Base-by-base conservation (phyloP, 2,888 invertebrate species). In the Dioctria linearis region DNA sequence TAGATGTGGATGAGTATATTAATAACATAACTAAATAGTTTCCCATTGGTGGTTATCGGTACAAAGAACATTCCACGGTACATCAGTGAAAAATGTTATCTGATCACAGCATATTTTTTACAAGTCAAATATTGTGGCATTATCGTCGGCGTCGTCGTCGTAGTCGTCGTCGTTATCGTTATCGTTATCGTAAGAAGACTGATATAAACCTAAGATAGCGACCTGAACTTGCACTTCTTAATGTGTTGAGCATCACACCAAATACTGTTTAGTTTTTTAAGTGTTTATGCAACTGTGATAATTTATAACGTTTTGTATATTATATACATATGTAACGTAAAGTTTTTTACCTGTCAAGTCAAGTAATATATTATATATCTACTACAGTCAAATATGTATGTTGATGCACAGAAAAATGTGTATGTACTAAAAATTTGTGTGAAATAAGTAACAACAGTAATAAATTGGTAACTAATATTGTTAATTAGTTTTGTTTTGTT, bases 11-110 rank as follows among this genome's bases (percentile, higher is more conserved):
- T 13, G 63, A 76, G 8, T 76, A 25, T 49, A 37, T 76, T 63
- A 76, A 76, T 46, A 46, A 39, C 63, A 76, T 63, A 46, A 63
- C 46, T 49, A 76, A 63, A 63, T 76, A 63, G 11, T 5, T n/a
- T n/a, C 25, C 25, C 9, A 3, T 5, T 51, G 51, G 6, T 11
- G 37, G 9, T 51, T 51, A 69, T 67, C 46, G 43, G 51, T 37
- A 69, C 51, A 51, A 69, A 4, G 43, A 25, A 25, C 25, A 25
- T 25, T 25, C 25, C 25, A 25, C 25, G 2, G 25, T 25, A 25
- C 25, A 25, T 25, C 9, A 43, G 25, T 63, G 63, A 11, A 73
- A 25, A 54, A 42, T 13, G 40, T 73, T 73, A 75, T 75, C 42
- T 13, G 73, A 75, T 75, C 69, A n/a, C 37, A 4, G 37, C 11